These are phyloP conservation scores for Globodera rostochiensis DNA, from an alignment of 1,140 invertebrate genomes.

Conservation along the genomic window DNA sequence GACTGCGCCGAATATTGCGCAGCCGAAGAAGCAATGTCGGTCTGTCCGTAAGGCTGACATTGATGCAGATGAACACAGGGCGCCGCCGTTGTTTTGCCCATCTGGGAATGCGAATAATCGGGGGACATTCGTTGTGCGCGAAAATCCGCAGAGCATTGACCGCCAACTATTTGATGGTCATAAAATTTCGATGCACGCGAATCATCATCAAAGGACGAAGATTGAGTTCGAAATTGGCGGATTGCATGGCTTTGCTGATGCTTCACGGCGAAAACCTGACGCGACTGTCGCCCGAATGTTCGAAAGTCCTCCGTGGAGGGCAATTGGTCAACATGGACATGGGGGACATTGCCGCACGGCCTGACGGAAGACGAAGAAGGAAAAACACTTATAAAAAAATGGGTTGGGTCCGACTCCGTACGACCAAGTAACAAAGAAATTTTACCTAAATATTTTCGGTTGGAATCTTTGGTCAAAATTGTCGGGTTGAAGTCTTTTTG, in stretches of 20 bases:
- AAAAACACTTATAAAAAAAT: background rate
- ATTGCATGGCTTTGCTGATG: background rate
- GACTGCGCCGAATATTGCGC: background rate
- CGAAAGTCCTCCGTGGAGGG: background rate
- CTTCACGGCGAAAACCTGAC: background rate
- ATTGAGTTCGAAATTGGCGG: background rate
- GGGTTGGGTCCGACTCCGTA: too few relatives aligned
- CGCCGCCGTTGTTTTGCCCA: background rate
- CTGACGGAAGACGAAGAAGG: background rate
- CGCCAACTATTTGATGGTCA: background rate
- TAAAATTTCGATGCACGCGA: background rate
- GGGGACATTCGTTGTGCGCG: background rate
- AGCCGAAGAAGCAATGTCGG: background rate
- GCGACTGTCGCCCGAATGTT: background rate
- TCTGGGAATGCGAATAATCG: background rate
- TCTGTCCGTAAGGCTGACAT: background rate
- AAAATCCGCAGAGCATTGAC: background rate
- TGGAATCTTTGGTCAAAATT: background rate
- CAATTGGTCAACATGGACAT: background rate
- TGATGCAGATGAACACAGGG: background rate
- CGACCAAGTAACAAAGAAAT: background rate
- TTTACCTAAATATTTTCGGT: conserved; percentile 12
- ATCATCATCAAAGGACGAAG: background rate
- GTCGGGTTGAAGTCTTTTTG: too few relatives aligned
- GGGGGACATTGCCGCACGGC: background rate